phyloP scores from a whole-genome alignment of 2,888 invertebrate species.

The Callimorpha dominula region DNA sequence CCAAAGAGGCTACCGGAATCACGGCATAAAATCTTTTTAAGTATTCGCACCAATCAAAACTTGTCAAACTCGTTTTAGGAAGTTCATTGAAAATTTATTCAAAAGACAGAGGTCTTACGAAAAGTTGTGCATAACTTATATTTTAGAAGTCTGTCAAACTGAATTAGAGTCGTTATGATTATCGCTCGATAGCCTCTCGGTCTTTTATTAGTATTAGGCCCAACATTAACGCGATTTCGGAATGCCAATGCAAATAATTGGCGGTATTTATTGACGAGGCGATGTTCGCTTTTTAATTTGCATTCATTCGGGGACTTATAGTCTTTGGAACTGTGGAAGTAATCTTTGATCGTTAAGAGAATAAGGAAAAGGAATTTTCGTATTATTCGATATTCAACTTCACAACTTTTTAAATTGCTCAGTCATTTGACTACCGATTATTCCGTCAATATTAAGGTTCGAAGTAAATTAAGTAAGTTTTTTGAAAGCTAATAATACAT shows the following conservation, averaged over 20 bases:
- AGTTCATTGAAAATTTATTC: constrained; percentile 80
- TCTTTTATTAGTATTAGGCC: constrained; percentile 54
- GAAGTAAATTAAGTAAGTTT: neutral
- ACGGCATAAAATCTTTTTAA: constrained; percentile 56
- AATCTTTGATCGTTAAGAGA: constrained; percentile 12
- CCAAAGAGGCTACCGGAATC: constrained; percentile 39
- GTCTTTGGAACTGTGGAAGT: constrained; percentile 12
- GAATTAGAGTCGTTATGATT: constrained; percentile 75
- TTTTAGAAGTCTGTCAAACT: constrained; percentile 74
- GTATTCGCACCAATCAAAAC: constrained; percentile 77
- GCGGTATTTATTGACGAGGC: constrained; percentile 35
- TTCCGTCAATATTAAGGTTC: neutral
- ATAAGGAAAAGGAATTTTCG: neutral
- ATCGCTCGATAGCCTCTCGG: constrained; percentile 56
- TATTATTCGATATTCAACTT: neutral
- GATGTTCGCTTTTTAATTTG: constrained; percentile 30
- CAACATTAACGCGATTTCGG: constrained; percentile 47
- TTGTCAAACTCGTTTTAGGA: constrained; percentile 76
- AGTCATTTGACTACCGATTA: neutral
- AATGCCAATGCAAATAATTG: constrained; percentile 48
- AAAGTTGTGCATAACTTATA: constrained; percentile 75
- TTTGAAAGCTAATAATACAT: neutral
- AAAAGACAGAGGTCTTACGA: constrained; percentile 73
- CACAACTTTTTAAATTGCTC: neutral
- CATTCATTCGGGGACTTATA: constrained; percentile 29